Evolutionary conservation across 2,113 vertebrate species (phyloP).

Genomic region (Natator depressus): DNA sequence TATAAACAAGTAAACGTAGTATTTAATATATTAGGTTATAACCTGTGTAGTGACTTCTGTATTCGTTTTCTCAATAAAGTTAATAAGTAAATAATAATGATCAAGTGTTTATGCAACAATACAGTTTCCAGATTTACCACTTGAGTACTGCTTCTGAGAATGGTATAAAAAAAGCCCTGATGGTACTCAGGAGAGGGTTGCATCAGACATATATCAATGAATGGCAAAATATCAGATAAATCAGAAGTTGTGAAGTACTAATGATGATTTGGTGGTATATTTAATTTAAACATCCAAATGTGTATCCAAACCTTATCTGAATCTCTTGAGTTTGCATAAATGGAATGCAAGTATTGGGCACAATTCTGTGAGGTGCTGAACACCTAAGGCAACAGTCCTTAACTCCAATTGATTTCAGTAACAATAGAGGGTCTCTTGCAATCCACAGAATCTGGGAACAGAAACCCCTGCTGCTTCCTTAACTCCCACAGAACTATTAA

Average conservation of each 20-base stretch:
- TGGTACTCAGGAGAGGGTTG: neutral
- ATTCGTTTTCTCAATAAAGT: neutral
- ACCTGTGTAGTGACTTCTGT: neutral
- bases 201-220: neutral
- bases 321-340: neutral
- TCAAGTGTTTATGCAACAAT: rapidly evolving
- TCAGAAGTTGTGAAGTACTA: neutral
- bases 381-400: neutral
- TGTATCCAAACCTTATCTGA: neutral
- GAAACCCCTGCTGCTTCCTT: neutral
- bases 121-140: neutral
- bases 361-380: neutral
- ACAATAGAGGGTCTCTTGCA: neutral
- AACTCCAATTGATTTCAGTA: neutral
- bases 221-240: neutral
- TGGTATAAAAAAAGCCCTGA: neutral
- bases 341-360: neutral
- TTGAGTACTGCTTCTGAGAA: neutral
- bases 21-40: neutral
- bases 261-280: neutral
- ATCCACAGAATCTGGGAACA: neutral
- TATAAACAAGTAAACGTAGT: rapidly evolving
- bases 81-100: neutral
- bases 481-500: rapidly evolving
- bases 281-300: neutral